These are phyloP conservation scores for Chouioia cunea DNA, from an alignment of 2,888 invertebrate genomes.

Conservation along the genomic window DNA sequence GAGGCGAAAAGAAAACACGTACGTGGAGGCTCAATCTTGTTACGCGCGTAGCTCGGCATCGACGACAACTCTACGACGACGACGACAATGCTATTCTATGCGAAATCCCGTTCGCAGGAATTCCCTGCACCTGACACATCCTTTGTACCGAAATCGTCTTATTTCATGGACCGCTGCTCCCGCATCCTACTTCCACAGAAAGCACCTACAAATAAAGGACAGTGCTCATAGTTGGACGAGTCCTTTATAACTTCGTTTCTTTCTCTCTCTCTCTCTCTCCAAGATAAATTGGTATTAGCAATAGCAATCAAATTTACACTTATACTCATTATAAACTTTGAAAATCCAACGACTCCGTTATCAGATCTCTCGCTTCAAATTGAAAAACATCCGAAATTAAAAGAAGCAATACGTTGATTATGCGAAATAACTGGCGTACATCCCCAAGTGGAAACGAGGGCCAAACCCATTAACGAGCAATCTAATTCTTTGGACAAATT, in stretches of 20 bases:
- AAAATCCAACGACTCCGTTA: too few species aligned
- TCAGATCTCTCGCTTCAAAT: too few species aligned
- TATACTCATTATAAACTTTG: too few species aligned
- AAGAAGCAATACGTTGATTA: too few species aligned
- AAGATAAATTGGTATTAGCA: too few species aligned
- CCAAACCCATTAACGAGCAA: background rate
- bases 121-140: constrained; percentile 53
- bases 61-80: constrained; percentile 2
- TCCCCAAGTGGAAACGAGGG: too few species aligned
- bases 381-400: too few species aligned
- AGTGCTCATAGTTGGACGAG: constrained; percentile 34
- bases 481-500: constrained; percentile 8
- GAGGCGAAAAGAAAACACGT: constrained; percentile 39
- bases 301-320: too few species aligned
- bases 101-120: constrained; percentile 45
- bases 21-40: constrained; percentile 33
- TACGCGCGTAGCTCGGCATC: constrained; percentile 26
- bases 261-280: too few species aligned
- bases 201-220: constrained; percentile 50
- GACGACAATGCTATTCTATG: constrained; percentile 33
- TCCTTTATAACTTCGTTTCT: background rate
- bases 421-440: too few species aligned
- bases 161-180: constrained; percentile 53
- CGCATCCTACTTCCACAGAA: constrained; percentile 51
- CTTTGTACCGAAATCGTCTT: constrained; percentile 53